These are phyloP conservation scores for Caradrina clavipalpis DNA, from an alignment of 2,888 invertebrate species.

Conservation along the genomic window DNA sequence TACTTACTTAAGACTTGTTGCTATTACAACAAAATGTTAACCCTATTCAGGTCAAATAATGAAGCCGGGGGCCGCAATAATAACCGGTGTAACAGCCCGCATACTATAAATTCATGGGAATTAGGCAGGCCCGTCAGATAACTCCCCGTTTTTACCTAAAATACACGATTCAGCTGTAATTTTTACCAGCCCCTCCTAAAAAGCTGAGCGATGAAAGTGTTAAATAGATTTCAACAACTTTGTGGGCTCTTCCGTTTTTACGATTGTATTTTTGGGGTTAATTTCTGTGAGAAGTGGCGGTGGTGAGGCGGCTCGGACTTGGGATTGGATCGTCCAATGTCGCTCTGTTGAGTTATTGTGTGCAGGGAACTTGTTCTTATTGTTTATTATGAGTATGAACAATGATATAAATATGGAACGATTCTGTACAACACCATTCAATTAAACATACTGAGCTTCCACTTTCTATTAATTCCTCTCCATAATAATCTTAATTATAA, in stretches of 20 bases:
- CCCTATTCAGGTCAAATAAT: slow-evolving; percentile 60
- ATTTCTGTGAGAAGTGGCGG: slow-evolving; percentile 27
- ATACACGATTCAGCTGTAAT: slow-evolving; percentile 64
- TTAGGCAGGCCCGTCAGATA: slow-evolving; percentile 68
- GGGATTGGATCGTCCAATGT: slow-evolving; percentile 29
- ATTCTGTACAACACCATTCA: no score
- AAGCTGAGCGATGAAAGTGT: slow-evolving; percentile 58
- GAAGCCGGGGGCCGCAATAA: slow-evolving; percentile 60
- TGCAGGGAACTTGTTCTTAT: neutral
- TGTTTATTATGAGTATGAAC: no score
- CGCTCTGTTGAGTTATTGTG: neutral
- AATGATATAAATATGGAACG: neutral
- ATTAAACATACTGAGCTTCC: no score
- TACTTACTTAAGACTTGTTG: slow-evolving; percentile 21
- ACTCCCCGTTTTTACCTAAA: slow-evolving; percentile 64
- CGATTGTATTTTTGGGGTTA: slow-evolving; percentile 38
- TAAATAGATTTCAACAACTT: slow-evolving; percentile 61
- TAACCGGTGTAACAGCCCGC: slow-evolving; percentile 63
- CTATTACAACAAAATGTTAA: slow-evolving; percentile 26
- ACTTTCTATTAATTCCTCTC: no score
- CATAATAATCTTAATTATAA: no score
- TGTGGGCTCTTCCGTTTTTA: slow-evolving; percentile 38
- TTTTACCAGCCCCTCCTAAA: slow-evolving; percentile 51
- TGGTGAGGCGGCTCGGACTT: neutral
- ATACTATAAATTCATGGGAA: slow-evolving; percentile 69